phyloP scores from a whole-genome alignment of 2,888 invertebrate genomes.

The Hyposoter didymator region DNA sequence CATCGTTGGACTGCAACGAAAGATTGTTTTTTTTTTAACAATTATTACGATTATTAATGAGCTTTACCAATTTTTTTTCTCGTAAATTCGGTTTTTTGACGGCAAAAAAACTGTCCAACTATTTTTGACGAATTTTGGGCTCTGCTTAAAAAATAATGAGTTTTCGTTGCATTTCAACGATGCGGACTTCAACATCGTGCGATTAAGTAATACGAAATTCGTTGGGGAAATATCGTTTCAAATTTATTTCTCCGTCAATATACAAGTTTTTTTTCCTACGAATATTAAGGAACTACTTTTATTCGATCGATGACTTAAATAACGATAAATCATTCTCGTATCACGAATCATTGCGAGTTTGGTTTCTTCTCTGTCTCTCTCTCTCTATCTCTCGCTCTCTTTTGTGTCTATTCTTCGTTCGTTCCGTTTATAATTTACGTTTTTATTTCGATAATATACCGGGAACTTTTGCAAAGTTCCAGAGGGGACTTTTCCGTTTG shows the following conservation, averaged over 20 bases:
- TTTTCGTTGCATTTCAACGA: too few relatives aligned
- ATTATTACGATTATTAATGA: too few relatives aligned
- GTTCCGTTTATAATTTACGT: background rate
- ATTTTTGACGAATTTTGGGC: too few relatives aligned
- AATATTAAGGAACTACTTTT: slow-evolving; percentile 80
- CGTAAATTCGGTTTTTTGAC: too few relatives aligned
- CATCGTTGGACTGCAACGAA: too few relatives aligned
- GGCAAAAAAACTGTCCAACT: too few relatives aligned
- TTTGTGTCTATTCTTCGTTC: slow-evolving; percentile 9
- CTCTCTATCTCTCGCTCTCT: background rate
- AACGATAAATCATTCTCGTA: slow-evolving; percentile 74
- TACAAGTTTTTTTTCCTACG: slow-evolving; percentile 80
- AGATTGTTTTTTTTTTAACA: too few relatives aligned
- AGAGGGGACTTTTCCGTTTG: slow-evolving; percentile 8
- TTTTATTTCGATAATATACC: slow-evolving; percentile 49
- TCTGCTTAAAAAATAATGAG: too few relatives aligned
- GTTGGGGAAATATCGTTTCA: slow-evolving; percentile 80
- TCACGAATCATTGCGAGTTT: slow-evolving; percentile 82
- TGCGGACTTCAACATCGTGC: too few relatives aligned
- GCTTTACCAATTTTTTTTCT: too few relatives aligned
- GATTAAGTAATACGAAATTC: slow-evolving; percentile 18
- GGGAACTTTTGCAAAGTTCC: slow-evolving; percentile 43
- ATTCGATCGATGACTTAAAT: slow-evolving; percentile 79
- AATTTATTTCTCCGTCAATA: slow-evolving; percentile 77
- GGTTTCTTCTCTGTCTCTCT: slow-evolving; percentile 70